Evolutionary conservation across 2,888 invertebrate genomes (phyloP), one percentile per base, ranked within the genome.

Genomic region (Scaptomyza polygonia): DNA sequence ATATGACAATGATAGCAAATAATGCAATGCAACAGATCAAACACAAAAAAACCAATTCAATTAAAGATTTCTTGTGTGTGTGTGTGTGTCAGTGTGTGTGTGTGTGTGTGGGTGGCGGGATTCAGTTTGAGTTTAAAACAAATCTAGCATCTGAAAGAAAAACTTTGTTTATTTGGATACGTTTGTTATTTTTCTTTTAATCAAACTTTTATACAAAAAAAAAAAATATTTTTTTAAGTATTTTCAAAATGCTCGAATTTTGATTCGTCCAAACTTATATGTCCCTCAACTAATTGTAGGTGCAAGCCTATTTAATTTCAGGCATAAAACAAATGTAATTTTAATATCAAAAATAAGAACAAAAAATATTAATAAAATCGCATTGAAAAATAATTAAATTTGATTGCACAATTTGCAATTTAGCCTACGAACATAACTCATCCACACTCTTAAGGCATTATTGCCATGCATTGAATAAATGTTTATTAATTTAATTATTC

Each of bases 1-100:
- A 40, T 25, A 25, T 67, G 67, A 77, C 72, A 63, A 73, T 77
- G 59, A 63, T 48, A 49, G 61, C 52, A 77, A 72, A 73, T 76
- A 65, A 18, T 49, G n/a, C 51, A 32, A 36, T 18, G 11, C 18
- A 18, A 9, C 30, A 52, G 64, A 63, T 39, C 52, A 39, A 53
- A 21, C 12, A 4, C 16, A 8, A 53, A 32, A 54, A 7, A 29
- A 40, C 16, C 34, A 11, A 18, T 57, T n/a, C 56, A 48, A 32
- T 48, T 48, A n/a, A 11, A 30, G 32, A 5, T 27, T 9, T 43
- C 9, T 5, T 32, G 11, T 21, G 5, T 34, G 7, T 1, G 1
- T 12, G 42, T 12, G 18, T 21, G n/a, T n/a, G 43, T n/a, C 8
- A 9, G 12, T 11, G 27, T 14, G 27, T 45, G 27, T 29, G 2